These are phyloP conservation scores for Pseudopleuronectes americanus DNA, from an alignment of 2,797 vertebrate genomes.

Conservation along the genomic window DNA sequence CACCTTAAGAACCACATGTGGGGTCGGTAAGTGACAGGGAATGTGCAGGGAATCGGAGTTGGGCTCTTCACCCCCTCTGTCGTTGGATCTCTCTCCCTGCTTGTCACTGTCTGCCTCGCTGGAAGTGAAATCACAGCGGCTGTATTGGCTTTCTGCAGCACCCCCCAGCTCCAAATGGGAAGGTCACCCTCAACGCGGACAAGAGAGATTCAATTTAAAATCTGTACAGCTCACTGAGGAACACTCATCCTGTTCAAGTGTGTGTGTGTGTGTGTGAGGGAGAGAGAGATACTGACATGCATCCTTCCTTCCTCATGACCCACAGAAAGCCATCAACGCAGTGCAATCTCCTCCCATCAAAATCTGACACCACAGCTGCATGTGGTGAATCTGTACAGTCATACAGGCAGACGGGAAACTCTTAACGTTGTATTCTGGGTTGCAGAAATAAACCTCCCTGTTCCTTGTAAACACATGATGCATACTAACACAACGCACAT, in stretches of 20 bases:
- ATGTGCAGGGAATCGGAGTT: slow-evolving; percentile 7
- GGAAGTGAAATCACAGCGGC: slow-evolving; percentile 65
- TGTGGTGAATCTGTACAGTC: slow-evolving; percentile 5
- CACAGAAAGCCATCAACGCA: slow-evolving; percentile 16
- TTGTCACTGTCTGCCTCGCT: slow-evolving; percentile 43
- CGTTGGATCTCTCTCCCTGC: slow-evolving; percentile 32
- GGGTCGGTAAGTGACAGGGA: slow-evolving; percentile 24
- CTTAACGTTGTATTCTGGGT: slow-evolving; percentile 12
- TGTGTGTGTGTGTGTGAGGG: slow-evolving; percentile 18
- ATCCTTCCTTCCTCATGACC: slow-evolving; percentile 10
- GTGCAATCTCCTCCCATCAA: slow-evolving; percentile 25
- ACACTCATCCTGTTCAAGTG: slow-evolving; percentile 23
- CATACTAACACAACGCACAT: slow-evolving; percentile 19
- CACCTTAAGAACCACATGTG: slow-evolving; percentile 9
- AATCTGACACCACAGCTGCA: slow-evolving; percentile 22
- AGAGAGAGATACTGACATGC: slow-evolving; percentile 19
- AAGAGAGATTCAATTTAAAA: slow-evolving; percentile 71
- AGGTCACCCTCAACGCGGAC: slow-evolving; percentile 70
- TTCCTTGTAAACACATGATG: slow-evolving; percentile 15
- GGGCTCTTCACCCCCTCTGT: slow-evolving; percentile 14
- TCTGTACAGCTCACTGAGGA: slow-evolving; percentile 52
- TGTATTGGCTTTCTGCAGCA: slow-evolving; percentile 66
- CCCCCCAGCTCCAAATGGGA: slow-evolving; percentile 62
- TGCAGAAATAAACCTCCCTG: slow-evolving; percentile 29
- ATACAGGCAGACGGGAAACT: slow-evolving; percentile 4